Conservation (phyloP, 2,888 invertebrate species). For the Dryocosmus kuriphilus region DNA sequence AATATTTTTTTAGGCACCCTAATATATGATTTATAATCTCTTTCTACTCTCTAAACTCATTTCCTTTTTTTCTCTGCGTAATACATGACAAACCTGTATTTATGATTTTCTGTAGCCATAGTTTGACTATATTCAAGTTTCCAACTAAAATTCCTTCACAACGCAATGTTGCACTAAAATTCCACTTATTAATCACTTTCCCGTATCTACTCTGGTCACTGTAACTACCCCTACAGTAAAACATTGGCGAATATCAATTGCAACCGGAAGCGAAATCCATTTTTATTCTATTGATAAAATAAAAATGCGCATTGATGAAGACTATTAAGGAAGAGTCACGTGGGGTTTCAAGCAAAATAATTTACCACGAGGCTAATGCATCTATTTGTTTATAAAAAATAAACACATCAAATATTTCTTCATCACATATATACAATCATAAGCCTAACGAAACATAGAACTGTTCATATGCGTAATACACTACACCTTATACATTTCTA, state of each 20-base stretch:
- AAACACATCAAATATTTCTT: neutral
- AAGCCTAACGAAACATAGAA: no score
- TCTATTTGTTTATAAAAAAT: neutral
- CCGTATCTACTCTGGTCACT: neutral
- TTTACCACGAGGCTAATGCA: neutral
- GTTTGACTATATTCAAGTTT: conserved; percentile 54
- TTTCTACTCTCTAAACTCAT: neutral
- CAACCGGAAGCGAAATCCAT: neutral
- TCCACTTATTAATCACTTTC: neutral
- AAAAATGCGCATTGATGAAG: neutral
- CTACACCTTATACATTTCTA: conserved; percentile 6
- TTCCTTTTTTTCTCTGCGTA: neutral
- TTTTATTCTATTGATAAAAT: neutral
- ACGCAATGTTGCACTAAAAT: neutral
- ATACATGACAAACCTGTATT: conserved; percentile 66
- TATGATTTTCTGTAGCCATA: conserved; percentile 72
- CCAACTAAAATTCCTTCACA: neutral
- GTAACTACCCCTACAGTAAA: neutral
- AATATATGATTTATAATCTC: no score
- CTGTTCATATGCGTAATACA: no score
- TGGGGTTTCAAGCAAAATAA: neutral
- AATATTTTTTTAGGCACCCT: no score
- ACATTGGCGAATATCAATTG: neutral
- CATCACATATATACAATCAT: no score
- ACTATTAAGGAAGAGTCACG: neutral